Evolutionary conservation across 2,888 invertebrate genomes (phyloP).

Genomic region (Melikaiella ostensackeni): DNA sequence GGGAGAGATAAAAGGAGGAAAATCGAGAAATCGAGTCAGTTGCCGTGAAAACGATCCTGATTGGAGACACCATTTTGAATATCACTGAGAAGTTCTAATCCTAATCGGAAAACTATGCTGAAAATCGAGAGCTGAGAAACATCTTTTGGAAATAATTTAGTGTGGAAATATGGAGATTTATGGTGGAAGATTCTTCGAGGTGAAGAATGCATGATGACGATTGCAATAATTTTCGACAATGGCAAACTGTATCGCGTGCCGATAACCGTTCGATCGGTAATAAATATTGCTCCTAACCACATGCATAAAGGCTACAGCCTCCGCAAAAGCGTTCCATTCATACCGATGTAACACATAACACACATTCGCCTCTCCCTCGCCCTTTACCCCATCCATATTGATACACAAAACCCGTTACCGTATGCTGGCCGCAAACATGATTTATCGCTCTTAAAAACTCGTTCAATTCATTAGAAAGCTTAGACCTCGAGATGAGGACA

Average conservation of each 20-base stretch:
- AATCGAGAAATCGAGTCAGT: slow-evolving; percentile 12
- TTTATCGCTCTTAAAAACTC: slow-evolving; percentile 70
- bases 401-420: slow-evolving; percentile 54
- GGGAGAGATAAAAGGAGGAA: background rate
- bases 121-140: no score
- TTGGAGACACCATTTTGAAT: background rate
- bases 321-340: slow-evolving; percentile 71
- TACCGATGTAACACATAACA: slow-evolving; percentile 60
- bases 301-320: slow-evolving; percentile 64
- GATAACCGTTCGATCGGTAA: slow-evolving; percentile 68
- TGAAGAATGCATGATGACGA: background rate
- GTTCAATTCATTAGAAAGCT: slow-evolving; percentile 35
- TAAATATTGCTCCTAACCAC: slow-evolving; percentile 71
- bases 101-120: no score
- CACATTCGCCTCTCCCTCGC: slow-evolving; percentile 54
- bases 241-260: slow-evolving; percentile 59
- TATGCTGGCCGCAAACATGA: slow-evolving; percentile 60
- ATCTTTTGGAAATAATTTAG: no score
- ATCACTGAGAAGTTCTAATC: background rate
- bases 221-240: slow-evolving; percentile 59
- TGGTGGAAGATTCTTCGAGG: slow-evolving; percentile 7
- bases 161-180: no score
- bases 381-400: slow-evolving; percentile 52
- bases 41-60: background rate
- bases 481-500: slow-evolving; percentile 37